Conservation (phyloP, 1,140 invertebrate species). For the Ladona fulva region DNA sequence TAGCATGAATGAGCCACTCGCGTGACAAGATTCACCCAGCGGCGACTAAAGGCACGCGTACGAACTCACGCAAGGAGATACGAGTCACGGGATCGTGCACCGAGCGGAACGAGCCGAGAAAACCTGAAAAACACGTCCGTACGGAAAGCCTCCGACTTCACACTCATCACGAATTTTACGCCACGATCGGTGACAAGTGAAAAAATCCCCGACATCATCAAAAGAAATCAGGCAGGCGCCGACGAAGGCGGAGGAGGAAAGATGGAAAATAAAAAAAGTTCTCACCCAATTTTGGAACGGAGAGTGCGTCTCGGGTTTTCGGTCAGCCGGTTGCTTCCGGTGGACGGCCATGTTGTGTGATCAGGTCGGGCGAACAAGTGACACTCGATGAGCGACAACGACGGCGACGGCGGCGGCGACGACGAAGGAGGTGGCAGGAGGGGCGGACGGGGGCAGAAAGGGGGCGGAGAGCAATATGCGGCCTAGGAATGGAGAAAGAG, state of each 20-base stretch:
- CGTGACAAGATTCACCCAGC: too few species aligned
- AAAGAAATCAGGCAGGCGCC: neutral
- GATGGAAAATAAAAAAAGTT: neutral
- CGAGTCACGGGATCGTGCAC: neutral
- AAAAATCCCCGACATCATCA: neutral
- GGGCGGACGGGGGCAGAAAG: slow-evolving; percentile 21
- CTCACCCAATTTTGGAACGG: neutral
- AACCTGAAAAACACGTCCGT: neutral
- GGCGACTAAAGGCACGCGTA: neutral
- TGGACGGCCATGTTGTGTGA: slow-evolving; percentile 6
- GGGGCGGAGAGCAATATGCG: slow-evolving; percentile 26
- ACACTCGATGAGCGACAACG: slow-evolving; percentile 2
- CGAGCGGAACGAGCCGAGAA: neutral
- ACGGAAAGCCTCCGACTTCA: neutral
- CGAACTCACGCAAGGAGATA: neutral
- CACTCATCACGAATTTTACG: neutral
- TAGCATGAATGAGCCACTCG: too few species aligned
- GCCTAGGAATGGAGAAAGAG: slow-evolving; percentile 20
- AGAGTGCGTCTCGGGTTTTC: neutral
- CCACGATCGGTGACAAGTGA: neutral
- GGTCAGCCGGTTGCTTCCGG: neutral
- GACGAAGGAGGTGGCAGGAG: slow-evolving; percentile 25
- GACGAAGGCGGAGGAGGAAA: neutral
- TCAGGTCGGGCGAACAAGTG: neutral
- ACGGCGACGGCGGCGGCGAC: slow-evolving; percentile 25